Conservation (phyloP, 2,797 vertebrate genomes). For the Syncerus caffer region DNA sequence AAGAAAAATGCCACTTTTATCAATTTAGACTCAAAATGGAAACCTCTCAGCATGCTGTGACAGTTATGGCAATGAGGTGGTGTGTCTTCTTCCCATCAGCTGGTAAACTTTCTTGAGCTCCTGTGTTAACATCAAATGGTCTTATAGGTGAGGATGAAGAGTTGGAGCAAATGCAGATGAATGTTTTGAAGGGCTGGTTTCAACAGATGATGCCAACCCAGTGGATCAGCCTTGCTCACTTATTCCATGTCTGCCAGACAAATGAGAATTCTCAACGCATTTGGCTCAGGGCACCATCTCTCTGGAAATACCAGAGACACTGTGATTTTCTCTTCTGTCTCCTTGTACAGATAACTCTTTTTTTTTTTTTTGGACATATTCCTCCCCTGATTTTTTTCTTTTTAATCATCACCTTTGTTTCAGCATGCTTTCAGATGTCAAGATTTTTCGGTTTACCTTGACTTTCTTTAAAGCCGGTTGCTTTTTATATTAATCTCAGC, state of each 20-base stretch:
- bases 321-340: neutral
- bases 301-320: neutral
- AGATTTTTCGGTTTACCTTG: neutral
- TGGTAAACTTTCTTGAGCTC: neutral
- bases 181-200: neutral
- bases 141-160: neutral
- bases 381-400: neutral
- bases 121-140: neutral
- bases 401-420: neutral
- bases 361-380: neutral
- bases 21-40: neutral
- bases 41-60: neutral
- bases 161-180: neutral
- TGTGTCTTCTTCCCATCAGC: neutral
- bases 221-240: neutral
- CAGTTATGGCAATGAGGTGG: neutral
- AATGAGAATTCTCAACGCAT: neutral
- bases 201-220: neutral
- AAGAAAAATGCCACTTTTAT: neutral
- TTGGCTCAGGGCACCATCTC: neutral
- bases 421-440: neutral
- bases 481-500: neutral
- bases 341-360: neutral
- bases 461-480: neutral
- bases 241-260: neutral